Percentiles rank a stretch among this genome's conserved stretches.
Conservation (phyloP, 2,888 invertebrate species). For the Ormyrus labotus region DNA sequence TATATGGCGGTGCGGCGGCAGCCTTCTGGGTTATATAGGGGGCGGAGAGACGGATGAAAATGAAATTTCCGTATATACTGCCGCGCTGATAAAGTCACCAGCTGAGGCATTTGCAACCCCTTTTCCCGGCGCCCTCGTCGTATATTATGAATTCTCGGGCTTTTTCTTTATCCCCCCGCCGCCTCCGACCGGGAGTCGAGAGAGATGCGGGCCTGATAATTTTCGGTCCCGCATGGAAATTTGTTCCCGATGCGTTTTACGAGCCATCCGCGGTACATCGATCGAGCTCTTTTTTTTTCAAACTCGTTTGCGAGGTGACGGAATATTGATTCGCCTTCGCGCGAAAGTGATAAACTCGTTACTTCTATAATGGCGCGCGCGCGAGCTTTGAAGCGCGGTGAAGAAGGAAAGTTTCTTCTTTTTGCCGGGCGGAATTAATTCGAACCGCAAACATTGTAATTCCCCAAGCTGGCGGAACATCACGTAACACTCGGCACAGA, state of each 20-base stretch:
- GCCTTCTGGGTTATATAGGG: background rate
- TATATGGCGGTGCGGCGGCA: background rate
- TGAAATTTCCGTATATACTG: conserved; percentile 55
- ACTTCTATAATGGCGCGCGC: no score
- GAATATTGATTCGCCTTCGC: conserved; percentile 5
- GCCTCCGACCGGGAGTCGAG: background rate
- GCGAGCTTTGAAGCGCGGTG: no score
- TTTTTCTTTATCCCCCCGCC: conserved; percentile 21
- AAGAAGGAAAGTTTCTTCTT: no score
- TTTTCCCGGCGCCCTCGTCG: background rate
- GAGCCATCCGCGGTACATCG: background rate
- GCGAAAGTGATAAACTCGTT: no score
- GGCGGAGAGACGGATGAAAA: conserved; percentile 44
- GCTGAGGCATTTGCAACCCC: conserved; percentile 26
- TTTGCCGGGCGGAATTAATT: background rate
- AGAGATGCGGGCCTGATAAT: conserved; percentile 32
- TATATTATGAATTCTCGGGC: conserved; percentile 32
- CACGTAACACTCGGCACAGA: background rate
- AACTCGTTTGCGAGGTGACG: no score
- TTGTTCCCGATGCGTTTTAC: conserved; percentile 31
- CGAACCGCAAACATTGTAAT: background rate
- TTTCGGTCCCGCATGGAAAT: conserved; percentile 17
- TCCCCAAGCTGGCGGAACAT: background rate
- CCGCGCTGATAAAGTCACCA: conserved; percentile 51
- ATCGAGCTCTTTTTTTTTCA: no score